These are phyloP conservation scores for Oscheius sp. DNA, from an alignment of 1,140 invertebrate species.

Conservation along the genomic window DNA sequence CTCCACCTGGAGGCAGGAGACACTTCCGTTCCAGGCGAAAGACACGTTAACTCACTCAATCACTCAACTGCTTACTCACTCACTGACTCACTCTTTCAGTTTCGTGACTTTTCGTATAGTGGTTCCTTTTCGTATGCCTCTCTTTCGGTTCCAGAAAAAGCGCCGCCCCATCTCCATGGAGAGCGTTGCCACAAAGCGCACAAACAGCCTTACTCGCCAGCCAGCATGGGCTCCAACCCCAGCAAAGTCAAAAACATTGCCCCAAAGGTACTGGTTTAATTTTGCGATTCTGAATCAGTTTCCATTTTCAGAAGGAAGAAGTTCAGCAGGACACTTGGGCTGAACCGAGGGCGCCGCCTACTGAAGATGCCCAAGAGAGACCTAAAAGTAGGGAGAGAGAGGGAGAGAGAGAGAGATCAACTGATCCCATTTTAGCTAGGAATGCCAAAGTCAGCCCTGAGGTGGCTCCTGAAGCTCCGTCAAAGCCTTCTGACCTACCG, in stretches of 20 bases:
- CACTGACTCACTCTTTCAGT: too few species aligned
- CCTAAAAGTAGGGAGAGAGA: background rate
- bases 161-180: conserved; percentile 8
- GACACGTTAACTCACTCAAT: too few species aligned
- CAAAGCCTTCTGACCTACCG: too few species aligned
- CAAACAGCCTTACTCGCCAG: background rate
- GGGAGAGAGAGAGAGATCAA: too few species aligned
- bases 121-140: background rate
- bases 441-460: conserved; percentile 9
- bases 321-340: conserved; percentile 13
- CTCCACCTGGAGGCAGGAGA: too few species aligned
- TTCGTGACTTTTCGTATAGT: too few species aligned
- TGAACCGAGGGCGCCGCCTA: background rate
- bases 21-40: too few species aligned
- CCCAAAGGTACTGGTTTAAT: background rate
- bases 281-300: background rate
- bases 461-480: background rate
- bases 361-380: background rate
- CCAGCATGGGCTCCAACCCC: background rate
- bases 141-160: background rate
- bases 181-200: background rate
- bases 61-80: too few species aligned
- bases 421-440: background rate
- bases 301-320: conserved; percentile 3
- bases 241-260: background rate